Base-by-base conservation (phyloP, 1,140 invertebrate species). In the Pantala flavescens region DNA sequence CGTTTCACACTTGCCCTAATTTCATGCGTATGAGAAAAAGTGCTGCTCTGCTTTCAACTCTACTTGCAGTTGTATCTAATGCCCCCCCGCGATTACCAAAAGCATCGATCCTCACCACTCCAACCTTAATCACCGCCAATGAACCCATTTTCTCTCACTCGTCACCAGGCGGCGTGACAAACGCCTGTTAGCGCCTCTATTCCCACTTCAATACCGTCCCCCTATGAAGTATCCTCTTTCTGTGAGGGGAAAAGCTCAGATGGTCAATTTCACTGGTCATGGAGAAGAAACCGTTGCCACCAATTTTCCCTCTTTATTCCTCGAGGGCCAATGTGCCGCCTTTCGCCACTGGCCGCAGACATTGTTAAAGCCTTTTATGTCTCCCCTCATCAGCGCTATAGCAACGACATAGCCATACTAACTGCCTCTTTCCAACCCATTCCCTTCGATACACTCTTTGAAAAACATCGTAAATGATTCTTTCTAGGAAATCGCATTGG, bases 291-390 rank as follows among this genome's bases (percentile, higher is more conserved):
- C 49, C 1, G 49, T 63, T 63, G 14, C 49, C 49, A 5, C 49
- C 49, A 63, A 63, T 63, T 63, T 21, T 21, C n/a, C 49, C 49
- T 16, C 49, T 19, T 63, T 63, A 16, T 21, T 12, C 14, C 12
- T 21, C 5, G 49, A 63, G 49, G n/a, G 49, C 49, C 49, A 63
- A 63, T 63, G 49, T 12, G 49, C 49, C 49, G 49, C 49, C 49
- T 21, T 63, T 63, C n/a, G n/a, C 16, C 49, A 63, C 49, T 63
- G 49, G 16, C 49, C 49, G 49, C 49, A 63, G 49, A 63, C 49
- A 63, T 63, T 63, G 49, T 63, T 63, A 63, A 63, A 63, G 49
- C 49, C 49, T 63, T 63, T 63, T 63, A 63, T 63, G 49, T 63
- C 49, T 63, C 49, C 49, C 49, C 49, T 63, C 49, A 63, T 63